Evolutionary conservation across 2,888 invertebrate genomes (phyloP).

Genomic region (Syrista parreyssii): DNA sequence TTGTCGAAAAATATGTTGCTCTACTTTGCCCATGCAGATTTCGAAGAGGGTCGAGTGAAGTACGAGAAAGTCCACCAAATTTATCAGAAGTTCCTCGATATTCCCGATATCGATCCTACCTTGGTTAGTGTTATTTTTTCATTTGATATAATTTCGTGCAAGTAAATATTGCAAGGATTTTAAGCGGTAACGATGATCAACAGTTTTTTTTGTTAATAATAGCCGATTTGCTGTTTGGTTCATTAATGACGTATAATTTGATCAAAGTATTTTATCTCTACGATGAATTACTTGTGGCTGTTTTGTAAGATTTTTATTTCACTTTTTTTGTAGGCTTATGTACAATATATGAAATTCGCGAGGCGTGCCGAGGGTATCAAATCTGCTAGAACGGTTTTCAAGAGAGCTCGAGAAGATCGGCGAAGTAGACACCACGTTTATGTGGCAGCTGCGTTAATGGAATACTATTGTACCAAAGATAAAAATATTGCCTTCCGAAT

Average conservation of each 20-base stretch:
- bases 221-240: slow-evolving; percentile 4
- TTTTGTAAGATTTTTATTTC: not conserved
- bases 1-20: slow-evolving; percentile 92
- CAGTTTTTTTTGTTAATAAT: slow-evolving; percentile 10
- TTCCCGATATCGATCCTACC: slow-evolving; percentile 94
- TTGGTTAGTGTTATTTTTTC: slow-evolving; percentile 72
- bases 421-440: slow-evolving; percentile 89
- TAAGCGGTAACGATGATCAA: not conserved
- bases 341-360: slow-evolving; percentile 99
- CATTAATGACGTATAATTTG: not conserved
- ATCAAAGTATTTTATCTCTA: slow-evolving; percentile 1
- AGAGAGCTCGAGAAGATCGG: slow-evolving; percentile 91
- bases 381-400: slow-evolving; percentile 94
- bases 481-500: slow-evolving; percentile 96
- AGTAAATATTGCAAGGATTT: not conserved
- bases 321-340: slow-evolving; percentile 79
- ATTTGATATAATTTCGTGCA: not conserved
- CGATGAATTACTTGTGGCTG: slow-evolving; percentile 6
- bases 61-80: slow-evolving; percentile 97
- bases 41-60: slow-evolving; percentile 95
- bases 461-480: slow-evolving; percentile 99
- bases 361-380: slow-evolving; percentile 98
- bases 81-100: slow-evolving; percentile 90
- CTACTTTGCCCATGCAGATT: slow-evolving; percentile 99
- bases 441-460: slow-evolving; percentile 97